Base-by-base conservation (phyloP, 2,113 vertebrate species). In the Rhegmatorhina hoffmannsi region DNA sequence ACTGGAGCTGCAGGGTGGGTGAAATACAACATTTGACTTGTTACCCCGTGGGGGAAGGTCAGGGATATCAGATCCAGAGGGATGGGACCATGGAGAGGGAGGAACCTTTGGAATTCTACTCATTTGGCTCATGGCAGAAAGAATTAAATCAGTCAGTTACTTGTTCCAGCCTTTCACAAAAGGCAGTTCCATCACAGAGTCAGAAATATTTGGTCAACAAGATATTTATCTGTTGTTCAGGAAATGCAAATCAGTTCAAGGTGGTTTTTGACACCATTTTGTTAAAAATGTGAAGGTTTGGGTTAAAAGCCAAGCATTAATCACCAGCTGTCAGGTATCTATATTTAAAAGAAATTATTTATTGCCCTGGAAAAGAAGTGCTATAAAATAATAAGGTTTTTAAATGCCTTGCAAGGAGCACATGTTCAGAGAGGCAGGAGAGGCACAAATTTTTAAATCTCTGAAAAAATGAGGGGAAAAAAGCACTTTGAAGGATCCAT, bases 291-390 rank as follows among this genome's bases (percentile, higher is more conserved):
- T 70, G 33, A 93, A 67, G 29, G 19, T 75, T 56, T 31, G 52
- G 38, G 49, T 90, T 78, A 89, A 94, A 87, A 93, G 83, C 13
- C 38, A 90, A 44, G 76, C 74, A 90, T 89, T 59, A 55, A 90
- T 88, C 62, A 88, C 36, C 25, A 76, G 20, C 46, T 66, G 36
- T 17, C 77, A 88, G 59, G 10, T 1, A 3, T 1, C 8, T 7
- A 7, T n/a, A 20, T 46, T 62, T 62, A 10, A 76, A 73, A 84
- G 38, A 53, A 67, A 72, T 50, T 1, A 84, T 78, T 56, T 33
- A 74, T 18, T 91, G 58, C 20, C 52, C 52, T 89, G 43, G 38
- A 74, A 80, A 77, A 0, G 0, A 4, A 29, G 10, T 5, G 3
- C n/a, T 79, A 17, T 28, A 13, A 66, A 69, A 9, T 25, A 63